These are phyloP conservation scores for Ammodytes dubius DNA, from an alignment of 2,113 vertebrate species.

Conservation along the genomic window DNA sequence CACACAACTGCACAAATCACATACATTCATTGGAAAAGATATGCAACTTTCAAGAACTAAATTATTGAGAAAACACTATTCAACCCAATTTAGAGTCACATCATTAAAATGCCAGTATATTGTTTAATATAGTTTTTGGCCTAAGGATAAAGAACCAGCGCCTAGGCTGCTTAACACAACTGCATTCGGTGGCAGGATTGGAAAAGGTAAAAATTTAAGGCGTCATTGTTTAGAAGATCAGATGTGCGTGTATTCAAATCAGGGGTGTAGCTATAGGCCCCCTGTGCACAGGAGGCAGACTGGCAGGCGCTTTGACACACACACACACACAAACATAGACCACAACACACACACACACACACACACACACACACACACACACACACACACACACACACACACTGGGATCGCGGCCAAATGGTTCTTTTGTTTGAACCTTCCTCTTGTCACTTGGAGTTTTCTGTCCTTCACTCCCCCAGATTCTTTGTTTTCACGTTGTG, in stretches of 20 bases:
- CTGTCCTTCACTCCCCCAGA: conserved; percentile 71
- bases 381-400: conserved; percentile 59
- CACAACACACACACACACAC: conserved; percentile 21
- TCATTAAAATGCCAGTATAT: not conserved
- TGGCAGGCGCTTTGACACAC: conserved; percentile 70
- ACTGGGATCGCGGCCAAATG: conserved; percentile 74
- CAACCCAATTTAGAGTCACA: not conserved
- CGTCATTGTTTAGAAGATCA: conserved; percentile 50
- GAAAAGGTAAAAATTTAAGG: conserved; percentile 13
- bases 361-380: conserved; percentile 21
- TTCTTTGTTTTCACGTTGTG: conserved; percentile 54
- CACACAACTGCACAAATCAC: conserved; percentile 9
- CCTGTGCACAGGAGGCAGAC: conserved; percentile 74
- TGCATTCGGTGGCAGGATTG: not conserved
- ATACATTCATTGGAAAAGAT: not conserved
- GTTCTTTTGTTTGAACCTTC: conserved; percentile 79
- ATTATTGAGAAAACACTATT: not conserved
- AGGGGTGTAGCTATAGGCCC: conserved; percentile 52
- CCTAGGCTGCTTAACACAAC: conserved; percentile 4
- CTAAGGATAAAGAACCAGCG: not conserved
- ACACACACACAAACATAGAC: conserved; percentile 8
- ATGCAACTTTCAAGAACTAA: not conserved
- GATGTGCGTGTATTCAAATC: conserved; percentile 49
- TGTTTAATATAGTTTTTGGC: not conserved
- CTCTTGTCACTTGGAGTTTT: conserved; percentile 76